Base-by-base conservation (phyloP, 2,888 invertebrate species). In the Tenthredo mesomela region DNA sequence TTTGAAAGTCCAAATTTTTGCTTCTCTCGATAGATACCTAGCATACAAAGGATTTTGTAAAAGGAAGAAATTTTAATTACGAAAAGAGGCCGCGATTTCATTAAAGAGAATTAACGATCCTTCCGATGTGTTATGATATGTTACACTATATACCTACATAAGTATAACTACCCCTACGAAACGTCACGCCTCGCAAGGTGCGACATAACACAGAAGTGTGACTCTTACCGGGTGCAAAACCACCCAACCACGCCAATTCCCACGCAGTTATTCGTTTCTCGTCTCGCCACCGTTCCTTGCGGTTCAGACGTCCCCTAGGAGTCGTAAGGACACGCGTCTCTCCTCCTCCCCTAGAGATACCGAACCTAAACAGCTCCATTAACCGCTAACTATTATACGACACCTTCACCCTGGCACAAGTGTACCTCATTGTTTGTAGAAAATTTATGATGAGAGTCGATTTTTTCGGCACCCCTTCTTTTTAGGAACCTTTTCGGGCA, bases 141-240 rank as follows among this genome's bases (percentile, higher is more conserved):
- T 54, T 9, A 40, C 18, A 37, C 21, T 47, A 47, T 15, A n/a
- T n/a, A n/a, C n/a, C n/a, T n/a, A 70, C 29, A 1, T 29, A 18
- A 9, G 29, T 15, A 50, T n/a, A 67, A 82, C 61, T 54, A 80
- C 82, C 82, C 82, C 67, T 82, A 43, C 12, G 21, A 61, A 80
- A 18, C 82, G 82, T 82, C 82, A 82, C 82, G 82, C 47, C 47
- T 82, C 67, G 82, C 40, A 70, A 82, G 82, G 67, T 82, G 82
- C 82, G 82, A 82, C 80, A 61, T n/a, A 47, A 82, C 43, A 7
- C 82, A 58, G 77, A 77, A 54, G 33, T n/a, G 77, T 40, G 21
- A 73, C 73, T 73, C 25, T 43, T 43, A 9, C 40, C 40, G 58
- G 40, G 47, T 80, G 80, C 61, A 25, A 80, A 80, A 80, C 80